Evolutionary conservation across 2,113 vertebrate genomes (phyloP).

Genomic region (Pomatostomus ruficeps): DNA sequence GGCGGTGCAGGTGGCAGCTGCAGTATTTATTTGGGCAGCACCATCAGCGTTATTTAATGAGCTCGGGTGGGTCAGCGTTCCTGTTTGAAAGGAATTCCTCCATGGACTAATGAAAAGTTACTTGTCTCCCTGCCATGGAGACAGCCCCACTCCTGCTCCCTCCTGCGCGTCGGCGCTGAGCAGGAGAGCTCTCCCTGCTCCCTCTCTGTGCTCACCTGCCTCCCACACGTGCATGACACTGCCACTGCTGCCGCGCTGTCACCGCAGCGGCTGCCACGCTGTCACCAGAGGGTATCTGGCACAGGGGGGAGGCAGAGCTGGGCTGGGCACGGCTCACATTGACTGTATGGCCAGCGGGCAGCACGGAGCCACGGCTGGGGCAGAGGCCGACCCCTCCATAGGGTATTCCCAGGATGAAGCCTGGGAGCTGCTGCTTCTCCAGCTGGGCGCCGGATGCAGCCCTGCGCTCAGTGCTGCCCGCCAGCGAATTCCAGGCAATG

Average conservation of each 20-base stretch:
- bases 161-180: fast-evolving
- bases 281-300: background rate
- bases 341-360: fast-evolving
- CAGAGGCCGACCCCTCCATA: fast-evolving
- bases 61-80: background rate
- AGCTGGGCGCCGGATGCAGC: fast-evolving
- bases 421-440: background rate
- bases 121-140: background rate
- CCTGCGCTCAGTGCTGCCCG: background rate
- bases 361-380: fast-evolving
- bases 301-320: background rate
- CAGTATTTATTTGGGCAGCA: background rate
- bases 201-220: background rate
- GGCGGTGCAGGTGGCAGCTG: background rate
- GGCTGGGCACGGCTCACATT: background rate
- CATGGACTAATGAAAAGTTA: background rate
- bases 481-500: fast-evolving
- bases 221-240: background rate
- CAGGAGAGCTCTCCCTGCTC: background rate
- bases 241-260: background rate
- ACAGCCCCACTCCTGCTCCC: background rate
- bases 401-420: background rate
- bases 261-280: background rate
- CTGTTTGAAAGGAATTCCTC: background rate
- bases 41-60: background rate